Evolutionary conservation across 2,113 vertebrate species (phyloP).

Genomic region (Gracilinanus agilis): DNA sequence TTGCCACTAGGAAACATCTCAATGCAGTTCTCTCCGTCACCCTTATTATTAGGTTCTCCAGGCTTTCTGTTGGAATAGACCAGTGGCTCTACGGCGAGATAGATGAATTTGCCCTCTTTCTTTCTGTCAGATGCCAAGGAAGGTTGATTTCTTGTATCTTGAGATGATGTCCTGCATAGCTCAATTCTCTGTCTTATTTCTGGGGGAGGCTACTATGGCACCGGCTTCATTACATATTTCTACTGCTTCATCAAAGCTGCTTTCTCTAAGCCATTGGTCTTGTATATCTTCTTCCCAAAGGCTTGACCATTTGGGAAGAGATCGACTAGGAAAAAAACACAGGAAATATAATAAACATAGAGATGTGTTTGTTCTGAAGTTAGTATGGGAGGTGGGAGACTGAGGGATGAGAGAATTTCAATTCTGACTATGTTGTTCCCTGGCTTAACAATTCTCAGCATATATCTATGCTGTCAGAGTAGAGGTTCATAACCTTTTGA

Average conservation of each 20-base stretch:
- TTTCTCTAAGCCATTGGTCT: slow-evolving; percentile 48
- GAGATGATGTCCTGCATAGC: slow-evolving; percentile 67
- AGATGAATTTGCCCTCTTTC: slow-evolving; percentile 75
- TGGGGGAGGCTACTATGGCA: slow-evolving; percentile 73
- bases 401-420: neutral
- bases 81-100: slow-evolving; percentile 68
- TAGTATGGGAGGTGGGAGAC: no score
- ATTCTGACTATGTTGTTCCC: neutral
- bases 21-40: slow-evolving; percentile 67
- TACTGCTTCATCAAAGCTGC: slow-evolving; percentile 55
- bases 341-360: neutral
- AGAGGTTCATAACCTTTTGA: neutral
- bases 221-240: slow-evolving; percentile 63
- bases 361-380: neutral
- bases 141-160: slow-evolving; percentile 56
- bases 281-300: slow-evolving; percentile 76
- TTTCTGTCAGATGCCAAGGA: slow-evolving; percentile 71
- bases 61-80: slow-evolving; percentile 75
- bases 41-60: slow-evolving; percentile 71
- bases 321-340: slow-evolving; percentile 54
- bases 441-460: neutral
- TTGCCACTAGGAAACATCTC: slow-evolving; percentile 74
- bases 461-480: neutral
- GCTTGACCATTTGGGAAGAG: slow-evolving; percentile 67
- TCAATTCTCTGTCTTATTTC: slow-evolving; percentile 65